These are phyloP conservation scores for Uromys caudimaculatus DNA, from an alignment of 2,797 vertebrate genomes.

Conservation along the genomic window DNA sequence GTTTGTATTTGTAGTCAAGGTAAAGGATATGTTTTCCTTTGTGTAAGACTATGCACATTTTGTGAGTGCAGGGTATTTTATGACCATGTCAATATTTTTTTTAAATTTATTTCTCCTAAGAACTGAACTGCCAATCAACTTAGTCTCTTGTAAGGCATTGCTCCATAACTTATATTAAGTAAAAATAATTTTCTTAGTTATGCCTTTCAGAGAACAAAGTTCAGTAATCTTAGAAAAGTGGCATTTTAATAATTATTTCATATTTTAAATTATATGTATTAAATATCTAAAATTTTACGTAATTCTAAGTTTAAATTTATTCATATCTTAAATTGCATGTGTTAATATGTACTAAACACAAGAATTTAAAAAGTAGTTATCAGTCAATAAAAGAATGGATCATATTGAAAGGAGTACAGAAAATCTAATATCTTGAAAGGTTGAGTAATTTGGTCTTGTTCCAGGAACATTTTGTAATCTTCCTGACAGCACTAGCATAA, in stretches of 20 bases:
- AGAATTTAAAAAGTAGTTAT: neutral
- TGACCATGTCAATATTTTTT: neutral
- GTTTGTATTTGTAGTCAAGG: neutral
- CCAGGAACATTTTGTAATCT: neutral
- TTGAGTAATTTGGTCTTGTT: slow-evolving; percentile 38
- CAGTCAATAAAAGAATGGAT: neutral
- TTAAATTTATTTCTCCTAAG: neutral
- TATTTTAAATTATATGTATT: neutral
- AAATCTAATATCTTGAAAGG: neutral
- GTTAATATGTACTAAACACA: neutral
- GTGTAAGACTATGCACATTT: neutral
- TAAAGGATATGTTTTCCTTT: neutral
- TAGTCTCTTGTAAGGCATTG: neutral
- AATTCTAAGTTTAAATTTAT: neutral
- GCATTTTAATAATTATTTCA: neutral
- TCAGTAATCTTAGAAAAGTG: neutral
- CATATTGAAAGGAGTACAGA: neutral
- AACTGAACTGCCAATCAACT: neutral
- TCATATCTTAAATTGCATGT: neutral
- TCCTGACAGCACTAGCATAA: neutral
- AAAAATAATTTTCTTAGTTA: neutral
- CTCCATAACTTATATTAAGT: neutral
- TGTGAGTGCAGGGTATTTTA: neutral
- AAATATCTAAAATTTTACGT: neutral
- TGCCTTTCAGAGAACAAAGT: neutral